A percentile compares a stretch with the other conserved stretches of the same genome.
Conservation (phyloP, 2,113 vertebrate species). For the Chascanopsetta lugubris region DNA sequence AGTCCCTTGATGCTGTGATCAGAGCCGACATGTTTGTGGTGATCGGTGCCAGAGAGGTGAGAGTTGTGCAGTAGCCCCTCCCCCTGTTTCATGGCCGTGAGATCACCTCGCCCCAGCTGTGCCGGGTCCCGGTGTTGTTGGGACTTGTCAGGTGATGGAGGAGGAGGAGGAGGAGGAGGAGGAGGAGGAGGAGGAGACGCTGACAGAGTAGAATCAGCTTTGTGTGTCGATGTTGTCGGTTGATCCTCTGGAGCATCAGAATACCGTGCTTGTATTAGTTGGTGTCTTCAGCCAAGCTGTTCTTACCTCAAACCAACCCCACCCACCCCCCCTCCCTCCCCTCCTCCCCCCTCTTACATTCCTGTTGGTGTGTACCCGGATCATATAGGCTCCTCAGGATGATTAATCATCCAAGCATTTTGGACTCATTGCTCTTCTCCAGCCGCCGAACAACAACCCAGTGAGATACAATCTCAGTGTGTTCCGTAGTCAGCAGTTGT, state of each 20-base stretch:
- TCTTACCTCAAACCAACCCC: conserved; percentile 49
- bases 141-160: conserved; percentile 35
- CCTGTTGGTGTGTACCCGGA: conserved; percentile 53
- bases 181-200: conserved; percentile 9
- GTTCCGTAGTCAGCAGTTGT: conserved; percentile 65
- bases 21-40: neutral
- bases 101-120: conserved; percentile 19
- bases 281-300: conserved; percentile 43
- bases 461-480: conserved; percentile 64
- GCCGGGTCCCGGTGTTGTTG: conserved; percentile 32
- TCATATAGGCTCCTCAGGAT: conserved; percentile 59
- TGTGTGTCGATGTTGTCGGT: conserved; percentile 19
- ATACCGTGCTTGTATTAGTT: conserved; percentile 36
- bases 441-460: conserved; percentile 51
- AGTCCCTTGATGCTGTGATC: conserved; percentile 29
- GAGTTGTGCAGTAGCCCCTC: conserved; percentile 7
- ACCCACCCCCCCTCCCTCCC: too few relatives aligned
- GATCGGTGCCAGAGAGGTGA: conserved; percentile 2
- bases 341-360: conserved; percentile 27
- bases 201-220: conserved; percentile 19
- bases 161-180: conserved; percentile 11
- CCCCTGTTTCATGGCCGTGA: conserved; percentile 23
- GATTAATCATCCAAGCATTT: conserved; percentile 71
- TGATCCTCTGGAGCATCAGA: neutral
- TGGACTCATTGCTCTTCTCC: conserved; percentile 65